Conservation (phyloP, 2,113 vertebrate genomes). For the Neopipo cinnamomea region DNA sequence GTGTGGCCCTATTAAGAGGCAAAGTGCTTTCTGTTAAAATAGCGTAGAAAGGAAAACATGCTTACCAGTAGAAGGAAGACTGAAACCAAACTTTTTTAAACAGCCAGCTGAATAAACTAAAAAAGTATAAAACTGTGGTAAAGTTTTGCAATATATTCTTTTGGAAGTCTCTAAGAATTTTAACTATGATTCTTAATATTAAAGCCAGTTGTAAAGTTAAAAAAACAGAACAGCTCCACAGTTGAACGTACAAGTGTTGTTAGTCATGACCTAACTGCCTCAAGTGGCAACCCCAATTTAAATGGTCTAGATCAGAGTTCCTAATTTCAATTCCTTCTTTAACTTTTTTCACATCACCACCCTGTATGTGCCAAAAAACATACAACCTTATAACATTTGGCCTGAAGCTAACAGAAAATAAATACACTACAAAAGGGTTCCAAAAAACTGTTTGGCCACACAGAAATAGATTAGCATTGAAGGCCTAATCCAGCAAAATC, state of each 20-base stretch:
- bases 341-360: background rate
- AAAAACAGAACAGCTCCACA: background rate
- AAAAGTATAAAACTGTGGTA: background rate
- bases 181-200: background rate
- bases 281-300: background rate
- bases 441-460: slow-evolving; percentile 67
- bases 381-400: slow-evolving; percentile 23
- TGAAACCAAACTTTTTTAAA: background rate
- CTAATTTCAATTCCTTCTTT: background rate
- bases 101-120: background rate
- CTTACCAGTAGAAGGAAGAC: background rate
- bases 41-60: background rate
- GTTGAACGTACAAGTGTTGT: background rate
- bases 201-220: background rate
- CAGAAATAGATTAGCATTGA: slow-evolving; percentile 40
- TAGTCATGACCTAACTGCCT: background rate
- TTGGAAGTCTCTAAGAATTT: background rate
- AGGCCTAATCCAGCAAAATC: slow-evolving; percentile 33
- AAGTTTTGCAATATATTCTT: background rate
- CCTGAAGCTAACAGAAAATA: background rate
- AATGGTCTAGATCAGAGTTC: background rate
- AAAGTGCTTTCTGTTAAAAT: background rate
- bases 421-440: slow-evolving; percentile 4
- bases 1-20: background rate
- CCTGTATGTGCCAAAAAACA: background rate